Conservation (phyloP, 1,140 invertebrate genomes). For the Dendroctonus ponderosae region DNA sequence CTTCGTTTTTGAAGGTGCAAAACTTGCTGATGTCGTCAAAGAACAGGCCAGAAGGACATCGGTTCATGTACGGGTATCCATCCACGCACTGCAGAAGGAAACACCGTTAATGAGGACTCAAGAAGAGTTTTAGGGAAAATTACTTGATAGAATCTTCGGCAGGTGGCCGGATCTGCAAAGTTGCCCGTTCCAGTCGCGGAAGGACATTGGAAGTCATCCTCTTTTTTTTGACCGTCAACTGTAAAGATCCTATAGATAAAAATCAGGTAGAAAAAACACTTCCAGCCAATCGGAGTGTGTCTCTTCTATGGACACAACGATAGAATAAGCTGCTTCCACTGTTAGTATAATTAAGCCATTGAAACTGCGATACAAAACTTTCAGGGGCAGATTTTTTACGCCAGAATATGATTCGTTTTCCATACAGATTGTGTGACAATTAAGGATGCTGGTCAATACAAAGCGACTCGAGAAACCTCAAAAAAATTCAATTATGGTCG, state of each 20-base stretch:
- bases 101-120: not conserved
- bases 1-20: constrained; percentile 88
- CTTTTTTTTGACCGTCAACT: constrained; percentile 49
- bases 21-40: constrained; percentile 89
- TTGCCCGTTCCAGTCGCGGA: constrained; percentile 80
- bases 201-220: constrained; percentile 70
- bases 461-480: too few relatives aligned
- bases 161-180: constrained; percentile 86
- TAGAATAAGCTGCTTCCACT: too few relatives aligned
- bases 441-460: too few relatives aligned
- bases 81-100: constrained; percentile 73
- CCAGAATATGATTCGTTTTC: too few relatives aligned
- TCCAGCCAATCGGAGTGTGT: too few relatives aligned
- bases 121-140: not conserved
- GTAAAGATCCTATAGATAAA: constrained; percentile 43
- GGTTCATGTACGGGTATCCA: constrained; percentile 79
- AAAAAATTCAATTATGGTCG: too few relatives aligned
- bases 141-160: constrained; percentile 84
- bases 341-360: too few relatives aligned
- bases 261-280: constrained; percentile 28
- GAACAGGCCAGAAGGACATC: constrained; percentile 84
- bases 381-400: too few relatives aligned
- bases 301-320: too few relatives aligned
- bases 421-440: too few relatives aligned
- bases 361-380: too few relatives aligned